Base-by-base conservation (phyloP, 2,113 vertebrate species). In the Salvelinus fontinalis region DNA sequence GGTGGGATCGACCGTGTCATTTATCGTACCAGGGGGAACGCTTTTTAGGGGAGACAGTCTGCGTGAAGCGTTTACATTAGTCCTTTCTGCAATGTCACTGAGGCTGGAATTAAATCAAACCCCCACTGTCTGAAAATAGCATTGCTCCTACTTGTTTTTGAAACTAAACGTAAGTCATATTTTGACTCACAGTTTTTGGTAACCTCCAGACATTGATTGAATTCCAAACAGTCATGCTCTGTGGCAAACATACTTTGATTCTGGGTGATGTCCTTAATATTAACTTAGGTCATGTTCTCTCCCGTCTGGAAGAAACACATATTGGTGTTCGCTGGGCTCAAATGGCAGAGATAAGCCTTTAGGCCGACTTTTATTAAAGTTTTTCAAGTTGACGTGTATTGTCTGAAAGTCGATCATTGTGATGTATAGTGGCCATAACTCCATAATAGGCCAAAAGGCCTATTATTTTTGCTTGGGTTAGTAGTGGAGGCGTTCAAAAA, bases 1-100 rank as follows among this genome's bases (percentile, higher is more conserved):
- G 62, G 26, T 2, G n/a, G 22, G 73, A 82, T 81, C 71, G 70
- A 88, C 83, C 77, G 76, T 83, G 78, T 85, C 71, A 73, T 80
- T 86, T 79, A 80, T 26, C 75, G n/a, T 16, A 18, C 26, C 48
- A 31, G 12, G 66, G 18, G 75, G 77, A 60, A 59, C 66, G 34
- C 26, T 26, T 79, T 44, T n/a, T 60, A 22, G 18, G 59, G 67
- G 57, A 59, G 20, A 39, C 57, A 31, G 22, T 70, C 60, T 64
- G 22, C n/a, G 20, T 54, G 67, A 24, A 60, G 60, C 74, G 71
- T 79, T 29, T 48, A 5, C 49, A 18, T 14, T 54, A 18, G 16
- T 18, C 12, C 14, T 54, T 18, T 54, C 49, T 54, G 16, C 49
- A 54, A 67, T 57, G 67, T 73, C 57, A 73, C 39, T 73, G 59